phyloP scores from a whole-genome alignment of 2,797 vertebrate species.

The Peromyscus nudipes region DNA sequence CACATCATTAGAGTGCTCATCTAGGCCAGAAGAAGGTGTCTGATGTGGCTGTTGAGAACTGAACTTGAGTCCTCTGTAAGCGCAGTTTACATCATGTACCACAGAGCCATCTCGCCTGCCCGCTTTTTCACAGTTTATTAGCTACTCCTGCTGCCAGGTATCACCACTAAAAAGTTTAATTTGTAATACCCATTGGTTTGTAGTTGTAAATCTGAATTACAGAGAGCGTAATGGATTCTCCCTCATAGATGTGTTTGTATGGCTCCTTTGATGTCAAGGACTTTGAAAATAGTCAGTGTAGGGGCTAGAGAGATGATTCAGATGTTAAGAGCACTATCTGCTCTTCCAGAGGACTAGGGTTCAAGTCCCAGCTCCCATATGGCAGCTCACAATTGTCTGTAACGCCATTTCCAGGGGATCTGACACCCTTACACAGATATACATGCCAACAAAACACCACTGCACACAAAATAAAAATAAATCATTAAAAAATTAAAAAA shows the following conservation, averaged over 20 bases:
- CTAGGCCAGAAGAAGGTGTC: neutral
- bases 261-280: conserved; percentile 83
- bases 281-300: conserved; percentile 70
- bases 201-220: conserved; percentile 78
- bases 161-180: conserved; percentile 59
- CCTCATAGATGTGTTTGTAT: conserved; percentile 70
- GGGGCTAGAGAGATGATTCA: neutral
- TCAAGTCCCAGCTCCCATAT: neutral
- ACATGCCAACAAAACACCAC: neutral
- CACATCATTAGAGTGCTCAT: neutral
- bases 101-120: too few relatives aligned
- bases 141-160: conserved; percentile 43
- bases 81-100: too few relatives aligned
- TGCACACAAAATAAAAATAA: neutral
- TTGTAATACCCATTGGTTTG: conserved; percentile 60
- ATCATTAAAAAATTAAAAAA: neutral
- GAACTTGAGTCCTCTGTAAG: neutral
- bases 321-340: neutral
- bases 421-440: neutral
- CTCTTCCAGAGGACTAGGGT: neutral
- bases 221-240: conserved; percentile 75
- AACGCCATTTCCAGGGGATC: neutral
- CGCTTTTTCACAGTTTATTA: neutral
- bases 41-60: neutral
- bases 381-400: neutral